phyloP scores from a whole-genome alignment of 2,888 invertebrate species.

The Pammene fasciana region DNA sequence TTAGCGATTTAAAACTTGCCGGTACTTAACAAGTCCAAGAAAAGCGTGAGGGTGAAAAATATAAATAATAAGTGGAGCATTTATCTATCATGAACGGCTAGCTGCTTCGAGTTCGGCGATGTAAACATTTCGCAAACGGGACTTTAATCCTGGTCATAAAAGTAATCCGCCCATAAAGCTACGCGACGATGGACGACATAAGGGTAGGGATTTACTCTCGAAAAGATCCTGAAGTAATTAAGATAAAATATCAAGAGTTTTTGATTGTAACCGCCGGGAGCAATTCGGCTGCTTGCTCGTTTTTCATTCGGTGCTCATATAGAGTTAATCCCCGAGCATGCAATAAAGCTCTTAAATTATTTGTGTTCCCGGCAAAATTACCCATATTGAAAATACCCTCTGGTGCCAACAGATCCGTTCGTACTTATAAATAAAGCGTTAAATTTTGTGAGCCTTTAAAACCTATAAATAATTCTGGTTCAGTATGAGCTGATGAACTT shows the following conservation, averaged over 20 bases:
- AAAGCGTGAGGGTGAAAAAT: conserved; percentile 25
- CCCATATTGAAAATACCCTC: conserved; percentile 83
- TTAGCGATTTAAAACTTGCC: conserved; percentile 35
- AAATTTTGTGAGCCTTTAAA: conserved; percentile 52
- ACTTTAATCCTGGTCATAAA: conserved; percentile 81
- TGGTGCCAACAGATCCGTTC: conserved; percentile 66
- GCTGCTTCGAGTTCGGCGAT: conserved; percentile 65
- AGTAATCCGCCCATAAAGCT: conserved; percentile 83
- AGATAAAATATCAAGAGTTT: conserved; percentile 80
- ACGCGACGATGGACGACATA: conserved; percentile 81
- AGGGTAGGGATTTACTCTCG: conserved; percentile 80
- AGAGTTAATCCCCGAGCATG: conserved; percentile 80
- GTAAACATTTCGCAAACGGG: conserved; percentile 81
- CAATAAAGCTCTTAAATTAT: conserved; percentile 81
- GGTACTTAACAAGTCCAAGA: conserved; percentile 35
- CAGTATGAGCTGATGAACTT: conserved; percentile 57
- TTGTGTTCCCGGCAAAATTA: conserved; percentile 80
- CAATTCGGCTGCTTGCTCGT: conserved; percentile 62
- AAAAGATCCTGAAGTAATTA: conserved; percentile 83
- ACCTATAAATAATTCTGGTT: conserved; percentile 57
- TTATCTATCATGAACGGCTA: conserved; percentile 52
- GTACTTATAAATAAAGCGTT: conserved; percentile 39
- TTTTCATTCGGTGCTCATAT: conserved; percentile 80
- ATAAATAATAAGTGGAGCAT: conserved; percentile 54
- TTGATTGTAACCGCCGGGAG: conserved; percentile 72